Percentiles rank a stretch among this genome's conserved stretches.
Conservation (phyloP, 2,888 invertebrate species). For the Drosophila anomalipes region DNA sequence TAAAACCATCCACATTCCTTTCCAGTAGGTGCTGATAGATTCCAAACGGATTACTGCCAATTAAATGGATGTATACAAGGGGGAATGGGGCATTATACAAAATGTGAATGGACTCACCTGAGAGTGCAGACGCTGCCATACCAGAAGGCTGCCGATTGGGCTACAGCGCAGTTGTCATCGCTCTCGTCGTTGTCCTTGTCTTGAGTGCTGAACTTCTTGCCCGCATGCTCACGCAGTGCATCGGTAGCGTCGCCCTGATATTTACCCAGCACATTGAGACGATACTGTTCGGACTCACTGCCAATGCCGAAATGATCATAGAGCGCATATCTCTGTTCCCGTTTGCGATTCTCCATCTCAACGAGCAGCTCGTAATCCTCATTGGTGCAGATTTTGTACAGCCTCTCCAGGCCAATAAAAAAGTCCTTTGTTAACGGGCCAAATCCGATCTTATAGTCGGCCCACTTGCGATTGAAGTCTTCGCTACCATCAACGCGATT, state of each 20-base stretch:
- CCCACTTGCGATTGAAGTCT: conserved; percentile 67
- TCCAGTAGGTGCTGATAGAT: conserved; percentile 58
- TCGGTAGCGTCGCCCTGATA: conserved; percentile 62
- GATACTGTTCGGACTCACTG: conserved; percentile 62
- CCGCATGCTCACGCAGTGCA: conserved; percentile 55
- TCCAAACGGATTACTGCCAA: conserved; percentile 67
- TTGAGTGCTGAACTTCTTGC: conserved; percentile 65
- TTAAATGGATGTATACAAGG: not conserved
- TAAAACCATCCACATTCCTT: conserved; percentile 61
- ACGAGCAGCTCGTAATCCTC: conserved; percentile 63
- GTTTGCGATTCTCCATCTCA: conserved; percentile 60
- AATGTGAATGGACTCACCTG: conserved; percentile 41
- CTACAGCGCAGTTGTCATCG: conserved; percentile 48
- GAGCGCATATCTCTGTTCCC: conserved; percentile 52
- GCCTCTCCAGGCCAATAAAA: conserved; percentile 67
- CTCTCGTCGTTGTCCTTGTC: conserved; percentile 59
- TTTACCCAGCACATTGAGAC: conserved; percentile 57
- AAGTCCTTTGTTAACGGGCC: conserved; percentile 52
- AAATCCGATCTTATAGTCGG: conserved; percentile 67
- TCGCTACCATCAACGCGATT: conserved; percentile 63
- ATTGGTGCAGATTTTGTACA: conserved; percentile 58
- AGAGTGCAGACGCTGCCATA: conserved; percentile 54
- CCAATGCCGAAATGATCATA: conserved; percentile 69
- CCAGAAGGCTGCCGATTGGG: conserved; percentile 67
- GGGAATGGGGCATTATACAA: not conserved